A percentile compares a stretch with the other conserved stretches of the same genome.
Evolutionary conservation across 2,888 invertebrate species (phyloP).

Genomic region (Luperina testacea): DNA sequence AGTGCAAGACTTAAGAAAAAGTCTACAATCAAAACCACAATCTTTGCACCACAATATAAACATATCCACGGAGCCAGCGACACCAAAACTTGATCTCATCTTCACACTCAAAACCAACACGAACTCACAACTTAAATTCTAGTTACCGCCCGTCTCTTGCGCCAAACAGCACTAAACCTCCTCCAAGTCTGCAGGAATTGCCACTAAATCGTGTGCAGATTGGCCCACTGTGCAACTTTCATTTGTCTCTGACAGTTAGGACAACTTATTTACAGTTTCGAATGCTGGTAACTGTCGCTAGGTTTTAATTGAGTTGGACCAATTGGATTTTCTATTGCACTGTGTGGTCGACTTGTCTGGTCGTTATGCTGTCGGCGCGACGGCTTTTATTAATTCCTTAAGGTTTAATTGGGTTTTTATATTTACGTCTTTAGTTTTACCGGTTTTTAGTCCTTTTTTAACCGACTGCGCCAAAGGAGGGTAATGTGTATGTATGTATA

Average conservation of each 20-base stretch:
- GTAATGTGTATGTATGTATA: no score
- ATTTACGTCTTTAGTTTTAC: constrained; percentile 17
- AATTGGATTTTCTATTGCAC: constrained; percentile 64
- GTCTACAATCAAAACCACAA: not conserved
- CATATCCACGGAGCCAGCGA: not conserved
- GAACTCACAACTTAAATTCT: constrained; percentile 35
- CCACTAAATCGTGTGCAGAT: constrained; percentile 66
- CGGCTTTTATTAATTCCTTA: constrained; percentile 32
- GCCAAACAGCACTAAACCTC: constrained; percentile 33
- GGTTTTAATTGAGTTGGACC: constrained; percentile 60
- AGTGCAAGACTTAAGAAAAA: not conserved
- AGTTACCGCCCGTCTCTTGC: constrained; percentile 40
- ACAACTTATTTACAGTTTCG: constrained; percentile 59
- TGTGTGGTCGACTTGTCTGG: constrained; percentile 37
- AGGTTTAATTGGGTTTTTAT: constrained; percentile 45
- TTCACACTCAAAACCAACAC: constrained; percentile 40
- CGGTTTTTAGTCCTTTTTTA: constrained; percentile 22
- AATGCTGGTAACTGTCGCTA: constrained; percentile 55
- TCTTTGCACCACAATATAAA: not conserved
- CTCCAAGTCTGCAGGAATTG: constrained; percentile 54
- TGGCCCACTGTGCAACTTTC: constrained; percentile 57
- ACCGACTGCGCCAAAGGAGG: no score
- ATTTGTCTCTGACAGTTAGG: constrained; percentile 58
- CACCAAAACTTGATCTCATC: constrained; percentile 13
- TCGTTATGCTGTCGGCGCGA: constrained; percentile 24